These are phyloP conservation scores for Gymnarchus niloticus DNA, from an alignment of 2,113 vertebrate genomes.

Conservation along the genomic window DNA sequence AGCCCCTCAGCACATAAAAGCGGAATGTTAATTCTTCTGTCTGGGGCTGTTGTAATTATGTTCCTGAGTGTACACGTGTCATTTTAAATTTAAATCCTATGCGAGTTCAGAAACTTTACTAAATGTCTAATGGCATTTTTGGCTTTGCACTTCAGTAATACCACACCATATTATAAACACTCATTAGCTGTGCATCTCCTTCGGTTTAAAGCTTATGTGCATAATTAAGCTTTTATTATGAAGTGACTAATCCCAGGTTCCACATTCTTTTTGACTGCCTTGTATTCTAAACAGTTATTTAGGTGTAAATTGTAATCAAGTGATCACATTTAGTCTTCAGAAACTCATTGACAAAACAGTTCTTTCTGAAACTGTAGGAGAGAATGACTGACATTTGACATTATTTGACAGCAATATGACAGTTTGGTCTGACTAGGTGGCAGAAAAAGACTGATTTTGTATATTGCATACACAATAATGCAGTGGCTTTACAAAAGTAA, in stretches of 20 bases:
- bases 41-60: slow-evolving; percentile 6
- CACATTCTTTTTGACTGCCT: neutral
- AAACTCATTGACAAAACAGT: neutral
- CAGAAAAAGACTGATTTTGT: neutral
- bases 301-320: neutral
- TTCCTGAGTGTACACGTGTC: neutral
- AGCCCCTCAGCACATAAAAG: neutral
- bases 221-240: slow-evolving; percentile 3
- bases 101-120: neutral
- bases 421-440: neutral
- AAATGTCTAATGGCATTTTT: slow-evolving; percentile 1
- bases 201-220: neutral
- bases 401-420: slow-evolving; percentile 5
- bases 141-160: neutral
- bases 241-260: neutral
- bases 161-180: neutral
- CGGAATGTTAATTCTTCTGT: neutral
- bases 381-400: neutral
- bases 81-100: neutral
- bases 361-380: neutral
- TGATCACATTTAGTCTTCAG: neutral
- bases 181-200: slow-evolving; percentile 2
- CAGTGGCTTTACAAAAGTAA: neutral
- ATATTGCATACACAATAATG: neutral
- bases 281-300: neutral